Base-by-base conservation (phyloP, 2,888 invertebrate genomes). In the Caenorhabditis doughertyi region DNA sequence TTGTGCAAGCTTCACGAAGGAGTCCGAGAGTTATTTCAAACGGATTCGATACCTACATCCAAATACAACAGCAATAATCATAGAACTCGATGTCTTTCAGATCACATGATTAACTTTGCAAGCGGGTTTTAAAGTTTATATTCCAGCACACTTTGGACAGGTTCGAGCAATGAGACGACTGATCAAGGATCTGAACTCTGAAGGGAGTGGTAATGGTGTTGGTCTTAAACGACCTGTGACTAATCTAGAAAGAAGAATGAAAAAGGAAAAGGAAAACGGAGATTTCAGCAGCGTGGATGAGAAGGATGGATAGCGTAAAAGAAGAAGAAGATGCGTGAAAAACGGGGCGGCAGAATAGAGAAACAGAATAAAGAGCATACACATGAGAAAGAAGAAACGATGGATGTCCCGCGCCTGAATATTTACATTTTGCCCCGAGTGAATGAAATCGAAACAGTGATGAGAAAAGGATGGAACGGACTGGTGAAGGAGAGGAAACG, bases 301-400 rank as follows among this genome's bases (percentile, higher is more conserved):
- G 64, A 73, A 18, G 64, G 53, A 64, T 16, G 27, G 29, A 25
- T 47, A 32, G 56, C 62, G 44, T 62, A 51, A 65, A 25, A 64
- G 44, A 64, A 65, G 65, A 51, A 73, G 67, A 58, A 58, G 44
- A 55, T 55, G 39, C 64, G 72, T 42, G 56, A 67, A 70, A 60
- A 67, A 76, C 55, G 74, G 55, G 32, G 65, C 53, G 56, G 71
- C 56, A 72, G 79, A 71, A 70, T 68, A 55, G 73, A 68, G 74
- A 65, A 73, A 70, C 77, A 79, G 64, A 67, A 83, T 73, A 79
- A 79, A 71, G 83, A 74, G 71, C 73, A 72, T 47, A 79, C 65
- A 60, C 51, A 72, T 67, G 67, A 72, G 55, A 68, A 39, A 39
- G 32, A 51, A 80, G 53, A 73, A 44, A 60, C 56, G 62, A 29